Percentiles rank a stretch among this genome's conserved stretches.
phyloP scores from a whole-genome alignment of 2,888 invertebrate genomes.

The Epinotia brunnichana region DNA sequence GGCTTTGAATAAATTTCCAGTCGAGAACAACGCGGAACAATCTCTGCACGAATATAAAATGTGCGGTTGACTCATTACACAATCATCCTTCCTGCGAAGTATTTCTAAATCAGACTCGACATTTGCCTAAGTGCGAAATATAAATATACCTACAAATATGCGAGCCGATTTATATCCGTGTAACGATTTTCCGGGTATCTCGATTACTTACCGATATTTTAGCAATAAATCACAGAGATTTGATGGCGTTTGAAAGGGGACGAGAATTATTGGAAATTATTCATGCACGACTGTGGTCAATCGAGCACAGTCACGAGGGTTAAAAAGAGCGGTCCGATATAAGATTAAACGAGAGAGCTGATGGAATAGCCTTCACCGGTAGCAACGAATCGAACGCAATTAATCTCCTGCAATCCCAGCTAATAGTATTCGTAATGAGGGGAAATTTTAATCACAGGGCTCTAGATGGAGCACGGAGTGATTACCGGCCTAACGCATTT shows the following conservation, averaged over 20 bases:
- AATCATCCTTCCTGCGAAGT: background rate
- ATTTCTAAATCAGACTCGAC: conserved; percentile 28
- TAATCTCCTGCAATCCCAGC: conserved; percentile 50
- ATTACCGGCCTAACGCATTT: conserved; percentile 59
- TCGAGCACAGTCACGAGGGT: conserved; percentile 43
- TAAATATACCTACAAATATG: conserved; percentile 23
- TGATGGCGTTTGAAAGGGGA: conserved; percentile 62
- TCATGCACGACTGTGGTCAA: conserved; percentile 51
- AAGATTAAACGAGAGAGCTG: conserved; percentile 35
- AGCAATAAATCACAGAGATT: conserved; percentile 65
- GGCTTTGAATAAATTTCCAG: conserved; percentile 32
- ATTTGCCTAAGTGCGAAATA: conserved; percentile 19
- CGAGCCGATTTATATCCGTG: conserved; percentile 19
- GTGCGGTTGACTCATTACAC: conserved; percentile 18
- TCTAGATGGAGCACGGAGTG: conserved; percentile 52
- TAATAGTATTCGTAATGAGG: conserved; percentile 56
- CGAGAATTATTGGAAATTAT: conserved; percentile 51
- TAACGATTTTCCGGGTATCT: conserved; percentile 40
- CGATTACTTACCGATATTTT: conserved; percentile 54
- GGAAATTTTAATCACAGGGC: conserved; percentile 61
- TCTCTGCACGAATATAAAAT: conserved; percentile 7
- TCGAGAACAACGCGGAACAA: background rate
- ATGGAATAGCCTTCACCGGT: conserved; percentile 41
- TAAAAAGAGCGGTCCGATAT: conserved; percentile 36
- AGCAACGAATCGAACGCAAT: conserved; percentile 48